phyloP scores from a whole-genome alignment of 2,888 invertebrate species.

The Drosophila acutilabella region DNA sequence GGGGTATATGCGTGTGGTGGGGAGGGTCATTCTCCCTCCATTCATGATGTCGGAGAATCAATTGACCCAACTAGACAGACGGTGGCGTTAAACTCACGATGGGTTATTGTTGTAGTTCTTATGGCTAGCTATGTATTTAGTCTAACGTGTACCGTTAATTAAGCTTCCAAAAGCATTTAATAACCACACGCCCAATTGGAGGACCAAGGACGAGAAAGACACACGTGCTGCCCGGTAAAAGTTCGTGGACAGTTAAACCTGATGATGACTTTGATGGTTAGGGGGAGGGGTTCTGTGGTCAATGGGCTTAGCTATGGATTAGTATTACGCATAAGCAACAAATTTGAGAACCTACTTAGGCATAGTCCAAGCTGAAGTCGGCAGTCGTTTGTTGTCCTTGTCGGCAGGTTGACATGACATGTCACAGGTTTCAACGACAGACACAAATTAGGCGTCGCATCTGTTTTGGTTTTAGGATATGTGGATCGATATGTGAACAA shows the following conservation, averaged over 20 bases:
- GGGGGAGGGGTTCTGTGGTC: slow-evolving; percentile 17
- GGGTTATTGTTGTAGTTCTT: slow-evolving; percentile 26
- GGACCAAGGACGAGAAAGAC: slow-evolving; percentile 59
- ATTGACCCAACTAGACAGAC: slow-evolving; percentile 51
- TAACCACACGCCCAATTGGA: slow-evolving; percentile 51
- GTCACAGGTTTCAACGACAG: slow-evolving; percentile 50
- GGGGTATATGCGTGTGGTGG: background rate
- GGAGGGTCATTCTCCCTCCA: background rate
- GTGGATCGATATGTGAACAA: slow-evolving; percentile 60
- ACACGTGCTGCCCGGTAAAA: slow-evolving; percentile 51
- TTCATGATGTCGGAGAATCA: slow-evolving; percentile 32
- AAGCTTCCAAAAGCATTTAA: slow-evolving; percentile 73
- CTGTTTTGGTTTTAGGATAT: slow-evolving; percentile 47
- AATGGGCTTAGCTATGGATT: slow-evolving; percentile 48
- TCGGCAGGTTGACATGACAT: slow-evolving; percentile 54
- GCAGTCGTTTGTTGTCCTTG: slow-evolving; percentile 46
- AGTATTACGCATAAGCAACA: slow-evolving; percentile 54
- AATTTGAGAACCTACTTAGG: slow-evolving; percentile 37
- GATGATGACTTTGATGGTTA: slow-evolving; percentile 24
- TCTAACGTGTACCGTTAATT: slow-evolving; percentile 71
- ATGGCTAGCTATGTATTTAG: slow-evolving; percentile 48
- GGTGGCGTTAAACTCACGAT: slow-evolving; percentile 27
- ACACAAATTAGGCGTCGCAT: slow-evolving; percentile 70
- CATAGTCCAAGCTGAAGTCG: slow-evolving; percentile 1
- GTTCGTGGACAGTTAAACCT: background rate